phyloP scores from a whole-genome alignment of 2,888 invertebrate species.

The Thalpophila matura region DNA sequence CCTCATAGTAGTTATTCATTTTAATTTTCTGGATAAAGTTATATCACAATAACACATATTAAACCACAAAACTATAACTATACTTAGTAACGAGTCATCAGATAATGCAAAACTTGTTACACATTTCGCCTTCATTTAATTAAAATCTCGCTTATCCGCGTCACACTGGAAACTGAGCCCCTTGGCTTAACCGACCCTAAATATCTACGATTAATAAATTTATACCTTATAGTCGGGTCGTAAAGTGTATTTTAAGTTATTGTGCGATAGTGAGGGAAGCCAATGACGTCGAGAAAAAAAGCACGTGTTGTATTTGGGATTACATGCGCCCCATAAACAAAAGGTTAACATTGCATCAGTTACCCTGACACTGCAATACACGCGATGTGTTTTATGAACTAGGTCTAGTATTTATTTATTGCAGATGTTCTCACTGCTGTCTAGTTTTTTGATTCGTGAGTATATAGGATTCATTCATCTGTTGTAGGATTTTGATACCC shows the following conservation, averaged over 20 bases:
- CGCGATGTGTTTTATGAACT: slow-evolving; percentile 37
- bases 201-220: slow-evolving; percentile 48
- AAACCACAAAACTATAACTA: slow-evolving; percentile 36
- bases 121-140: slow-evolving; percentile 82
- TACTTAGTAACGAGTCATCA: slow-evolving; percentile 50
- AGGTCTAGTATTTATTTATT: slow-evolving; percentile 2
- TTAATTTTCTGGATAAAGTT: background rate
- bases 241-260: slow-evolving; percentile 67
- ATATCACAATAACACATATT: background rate
- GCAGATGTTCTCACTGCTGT: background rate
- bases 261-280: slow-evolving; percentile 60
- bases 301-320: slow-evolving; percentile 90
- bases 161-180: slow-evolving; percentile 85
- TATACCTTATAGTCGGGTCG: slow-evolving; percentile 59
- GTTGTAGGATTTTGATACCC: no score
- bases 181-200: slow-evolving; percentile 80
- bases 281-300: slow-evolving; percentile 87
- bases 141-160: slow-evolving; percentile 88
- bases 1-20: background rate
- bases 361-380: slow-evolving; percentile 53
- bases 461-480: background rate
- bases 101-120: slow-evolving; percentile 63
- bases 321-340: slow-evolving; percentile 88
- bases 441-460: background rate
- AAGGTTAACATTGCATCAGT: slow-evolving; percentile 83